Percentiles rank a stretch among this genome's conserved stretches.
Evolutionary conservation across 2,113 vertebrate genomes (phyloP).

Genomic region (Lagopus leucura): DNA sequence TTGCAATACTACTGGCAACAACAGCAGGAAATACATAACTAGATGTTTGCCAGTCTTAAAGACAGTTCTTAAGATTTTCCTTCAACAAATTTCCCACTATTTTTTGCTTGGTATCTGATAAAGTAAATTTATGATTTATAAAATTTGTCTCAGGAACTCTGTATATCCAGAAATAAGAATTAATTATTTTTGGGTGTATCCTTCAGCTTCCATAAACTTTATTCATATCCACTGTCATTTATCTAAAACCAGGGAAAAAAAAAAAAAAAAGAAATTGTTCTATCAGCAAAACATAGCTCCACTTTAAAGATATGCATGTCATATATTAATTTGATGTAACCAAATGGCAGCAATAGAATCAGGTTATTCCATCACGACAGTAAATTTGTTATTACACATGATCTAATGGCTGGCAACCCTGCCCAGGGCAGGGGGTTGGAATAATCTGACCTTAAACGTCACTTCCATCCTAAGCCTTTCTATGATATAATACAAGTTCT

Average conservation of each 20-base stretch:
- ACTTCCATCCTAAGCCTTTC: too few relatives aligned
- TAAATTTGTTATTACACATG: background rate
- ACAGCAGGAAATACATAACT: background rate
- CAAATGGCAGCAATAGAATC: background rate
- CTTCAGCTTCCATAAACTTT: background rate
- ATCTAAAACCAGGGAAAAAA: background rate
- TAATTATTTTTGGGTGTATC: background rate
- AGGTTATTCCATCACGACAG: background rate
- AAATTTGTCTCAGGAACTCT: background rate
- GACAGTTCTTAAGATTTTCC: background rate
- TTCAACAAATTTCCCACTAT: background rate
- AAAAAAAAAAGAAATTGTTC: background rate
- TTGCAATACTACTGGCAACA: conserved; percentile 36
- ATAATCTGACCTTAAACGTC: too few relatives aligned
- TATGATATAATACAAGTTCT: background rate
- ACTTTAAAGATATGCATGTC: background rate
- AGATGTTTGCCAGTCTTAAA: conserved; percentile 1
- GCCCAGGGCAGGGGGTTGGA: too few relatives aligned
- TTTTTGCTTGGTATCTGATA: background rate
- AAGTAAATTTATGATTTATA: background rate
- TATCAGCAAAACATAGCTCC: background rate
- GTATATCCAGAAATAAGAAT: background rate
- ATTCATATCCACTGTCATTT: background rate
- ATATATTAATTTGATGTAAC: background rate
- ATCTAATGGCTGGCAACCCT: too few relatives aligned